Evolutionary conservation across 2,888 invertebrate genomes (phyloP), one percentile per base, ranked within the genome.

Genomic region (Alitta virens): DNA sequence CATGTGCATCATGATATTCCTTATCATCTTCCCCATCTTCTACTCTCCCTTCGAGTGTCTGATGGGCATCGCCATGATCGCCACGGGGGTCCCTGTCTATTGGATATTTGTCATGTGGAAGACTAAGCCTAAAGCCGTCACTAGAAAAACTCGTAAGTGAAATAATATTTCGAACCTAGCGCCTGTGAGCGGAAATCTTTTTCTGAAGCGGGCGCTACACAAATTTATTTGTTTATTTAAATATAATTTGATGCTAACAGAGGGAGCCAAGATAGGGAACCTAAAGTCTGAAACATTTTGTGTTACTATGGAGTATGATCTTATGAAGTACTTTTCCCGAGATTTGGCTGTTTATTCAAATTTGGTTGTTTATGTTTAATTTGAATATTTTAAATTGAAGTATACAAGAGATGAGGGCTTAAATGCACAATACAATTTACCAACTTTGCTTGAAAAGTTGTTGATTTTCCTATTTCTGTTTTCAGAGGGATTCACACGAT

Each of bases 31-130:
- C 56, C 78, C 79, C 1, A 69, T 80, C 58, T 74, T 77, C 12
- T 71, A 72, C 62, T 74, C 70, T 55, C 77, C 79, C n/a, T 70
- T 64, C 64, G 78, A 78, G 63, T 77, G 77, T 58, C 67, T 78
- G 21, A 73, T 78, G 66, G 78, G 78, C 5, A 71, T 80, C 9
- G 64, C 72, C 18, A 75, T 80, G 68, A 72, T 78, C 1, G 64
- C 71, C 26, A 75, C 77, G 1, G 79, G 79, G 23, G 86, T 94
- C 66, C 94, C 93, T 12, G 89, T 92, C 7, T 93, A 93, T 81
- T 88, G 89, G 73, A 71, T 90, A 12, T 78, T 78, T 1, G 77
- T 84, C 46, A 71, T 72, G 59, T 84, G 84, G 84, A 74, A 76
- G 63, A 73, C 72, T 27, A 84, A 84, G 66, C 80, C 81, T 0